These are phyloP conservation scores for Meriones unguiculatus DNA, from an alignment of 2,113 vertebrate species.

Conservation along the genomic window DNA sequence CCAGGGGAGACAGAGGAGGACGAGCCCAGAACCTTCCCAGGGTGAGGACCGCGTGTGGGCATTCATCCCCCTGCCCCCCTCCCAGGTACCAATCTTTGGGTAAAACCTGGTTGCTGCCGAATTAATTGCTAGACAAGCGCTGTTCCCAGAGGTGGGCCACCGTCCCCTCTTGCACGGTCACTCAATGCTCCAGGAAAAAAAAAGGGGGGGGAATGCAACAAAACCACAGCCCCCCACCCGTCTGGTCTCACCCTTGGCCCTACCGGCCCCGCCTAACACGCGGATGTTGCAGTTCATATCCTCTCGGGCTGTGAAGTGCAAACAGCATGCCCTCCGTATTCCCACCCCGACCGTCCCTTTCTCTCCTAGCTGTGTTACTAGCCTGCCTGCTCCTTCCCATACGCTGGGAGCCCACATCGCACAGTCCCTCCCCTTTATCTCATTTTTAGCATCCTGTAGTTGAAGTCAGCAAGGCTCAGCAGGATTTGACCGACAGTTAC, in stretches of 20 bases:
- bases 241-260: background rate
- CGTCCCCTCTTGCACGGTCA: background rate
- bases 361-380: slow-evolving; percentile 30
- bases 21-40: background rate
- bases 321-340: background rate
- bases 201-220: background rate
- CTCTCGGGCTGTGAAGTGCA: background rate
- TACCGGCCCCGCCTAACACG: background rate
- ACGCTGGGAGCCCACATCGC: slow-evolving; percentile 29
- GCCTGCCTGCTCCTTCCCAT: slow-evolving; percentile 7
- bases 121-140: background rate
- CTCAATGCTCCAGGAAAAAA: background rate
- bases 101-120: background rate
- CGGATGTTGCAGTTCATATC: background rate
- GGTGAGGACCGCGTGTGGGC: background rate
- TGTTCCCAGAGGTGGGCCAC: background rate
- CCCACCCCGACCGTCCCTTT: background rate
- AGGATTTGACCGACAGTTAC: slow-evolving; percentile 91
- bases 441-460: slow-evolving; percentile 84
- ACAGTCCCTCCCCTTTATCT: slow-evolving; percentile 42
- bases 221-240: background rate
- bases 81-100: background rate
- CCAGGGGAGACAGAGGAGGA: background rate
- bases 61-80: background rate
- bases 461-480: slow-evolving; percentile 80